phyloP scores from a whole-genome alignment of 2,113 vertebrate genomes.

The Megaceryle maxima region DNA sequence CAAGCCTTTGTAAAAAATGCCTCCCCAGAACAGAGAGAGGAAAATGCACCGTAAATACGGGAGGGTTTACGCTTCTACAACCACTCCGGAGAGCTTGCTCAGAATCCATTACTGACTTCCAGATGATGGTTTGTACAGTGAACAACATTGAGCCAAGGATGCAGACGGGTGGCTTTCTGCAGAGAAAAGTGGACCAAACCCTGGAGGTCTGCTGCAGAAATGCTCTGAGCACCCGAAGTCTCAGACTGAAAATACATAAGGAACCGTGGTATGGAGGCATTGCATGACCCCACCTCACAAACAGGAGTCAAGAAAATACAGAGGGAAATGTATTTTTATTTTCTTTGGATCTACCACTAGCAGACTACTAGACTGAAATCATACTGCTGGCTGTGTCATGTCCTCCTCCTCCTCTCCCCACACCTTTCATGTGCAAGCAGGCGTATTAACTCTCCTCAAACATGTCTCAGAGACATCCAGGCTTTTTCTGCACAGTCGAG shows the following conservation, averaged over 20 bases:
- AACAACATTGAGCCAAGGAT: neutral
- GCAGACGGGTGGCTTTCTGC: neutral
- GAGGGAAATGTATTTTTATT: neutral
- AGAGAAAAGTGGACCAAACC: neutral
- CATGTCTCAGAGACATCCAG: neutral
- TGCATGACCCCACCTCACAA: neutral
- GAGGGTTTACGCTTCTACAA: rapidly evolving
- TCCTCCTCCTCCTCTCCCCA: neutral
- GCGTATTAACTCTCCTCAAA: neutral
- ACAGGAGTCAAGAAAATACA: neutral
- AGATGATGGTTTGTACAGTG: no score
- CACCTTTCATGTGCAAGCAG: neutral
- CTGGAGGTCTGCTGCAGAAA: neutral
- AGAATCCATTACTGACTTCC: rapidly evolving
- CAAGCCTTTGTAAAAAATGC: no score
- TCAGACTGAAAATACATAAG: rapidly evolving
- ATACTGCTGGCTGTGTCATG: neutral
- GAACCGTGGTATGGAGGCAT: neutral
- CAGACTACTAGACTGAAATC: neutral
- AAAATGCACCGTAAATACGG: neutral
- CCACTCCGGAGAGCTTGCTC: neutral
- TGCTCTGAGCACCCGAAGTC: neutral
- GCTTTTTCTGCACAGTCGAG: neutral
- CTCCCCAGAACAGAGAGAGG: neutral
- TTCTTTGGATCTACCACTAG: neutral